Evolutionary conservation across 1,140 invertebrate genomes (phyloP), one percentile per base, ranked within the genome.

Genomic region (Aethina tumida): DNA sequence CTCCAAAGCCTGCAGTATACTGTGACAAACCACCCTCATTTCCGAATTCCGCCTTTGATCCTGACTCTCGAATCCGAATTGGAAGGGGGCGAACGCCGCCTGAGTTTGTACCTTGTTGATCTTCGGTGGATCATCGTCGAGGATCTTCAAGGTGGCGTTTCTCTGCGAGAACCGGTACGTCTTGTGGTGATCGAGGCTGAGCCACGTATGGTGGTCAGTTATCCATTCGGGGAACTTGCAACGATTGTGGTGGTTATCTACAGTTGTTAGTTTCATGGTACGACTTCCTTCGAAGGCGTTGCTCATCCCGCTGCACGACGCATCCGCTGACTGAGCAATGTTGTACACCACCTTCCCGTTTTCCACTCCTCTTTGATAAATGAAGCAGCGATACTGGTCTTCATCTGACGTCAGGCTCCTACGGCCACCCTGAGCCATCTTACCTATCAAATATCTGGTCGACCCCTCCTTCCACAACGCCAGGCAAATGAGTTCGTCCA

Each of bases 391-490:
- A 44, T 69, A 74, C 29, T 70, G 69, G 32, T 75, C 72, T 46
- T 75, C 73, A 42, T 77, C 73, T 0, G 67, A 65, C 3, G 62
- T 63, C n/a, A 54, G 40, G 18, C 49, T 49, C 28, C 69, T 56
- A 19, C 68, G 58, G 68, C 70, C 43, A 58, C 55, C 58, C 53
- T 71, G 61, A 38, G 64, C 62, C 52, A 76, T 53, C 60, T 72
- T 70, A 0, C 83, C 84, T 22, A 90, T 80, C 19, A 90, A 67
- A 60, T 89, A 90, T 41, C 78, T 69, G 5, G 78, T 74, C 32
- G 81, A 85, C 24, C 85, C 84, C 57, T 90, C 85, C 59, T 83
- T 86, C 86, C 86, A 91, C 9, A 75, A 76, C 1, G 82, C 86
- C 25, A 88, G 62, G 53, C 86, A 91, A 52, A 81, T 73, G 16